Conservation (phyloP, 1,140 invertebrate genomes). For the Megalopta genalis region DNA sequence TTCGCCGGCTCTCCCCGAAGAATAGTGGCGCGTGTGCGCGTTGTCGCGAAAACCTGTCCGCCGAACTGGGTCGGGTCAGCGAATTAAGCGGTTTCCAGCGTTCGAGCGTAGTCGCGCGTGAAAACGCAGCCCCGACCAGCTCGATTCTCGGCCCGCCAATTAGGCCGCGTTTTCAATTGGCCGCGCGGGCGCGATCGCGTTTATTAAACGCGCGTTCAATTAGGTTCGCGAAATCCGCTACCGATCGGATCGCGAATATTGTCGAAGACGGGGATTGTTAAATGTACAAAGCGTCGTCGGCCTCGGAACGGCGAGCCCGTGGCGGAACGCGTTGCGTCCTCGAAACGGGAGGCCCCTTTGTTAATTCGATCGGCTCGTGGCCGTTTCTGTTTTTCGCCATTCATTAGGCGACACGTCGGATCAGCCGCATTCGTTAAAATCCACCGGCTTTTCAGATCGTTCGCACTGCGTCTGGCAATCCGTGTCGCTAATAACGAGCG, state of each 20-base stretch:
- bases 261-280: constrained; percentile 29
- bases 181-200: background rate
- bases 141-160: constrained; percentile 7
- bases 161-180: constrained; percentile 21
- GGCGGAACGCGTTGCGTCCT: background rate
- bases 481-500: background rate
- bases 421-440: background rate
- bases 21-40: background rate
- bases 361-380: constrained; percentile 20
- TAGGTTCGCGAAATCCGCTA: background rate
- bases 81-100: constrained; percentile 10
- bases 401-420: background rate
- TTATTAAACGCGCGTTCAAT: constrained; percentile 32
- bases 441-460: background rate
- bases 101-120: constrained; percentile 10
- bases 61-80: background rate
- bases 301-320: background rate
- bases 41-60: background rate
- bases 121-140: background rate
- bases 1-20: background rate
- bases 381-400: background rate
- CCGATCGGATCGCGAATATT: background rate
- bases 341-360: constrained; percentile 1
- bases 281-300: constrained; percentile 21
- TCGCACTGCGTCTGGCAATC: no score